These are phyloP conservation scores for Rhabdomys dilectus DNA, from an alignment of 2,113 vertebrate genomes.

Conservation along the genomic window DNA sequence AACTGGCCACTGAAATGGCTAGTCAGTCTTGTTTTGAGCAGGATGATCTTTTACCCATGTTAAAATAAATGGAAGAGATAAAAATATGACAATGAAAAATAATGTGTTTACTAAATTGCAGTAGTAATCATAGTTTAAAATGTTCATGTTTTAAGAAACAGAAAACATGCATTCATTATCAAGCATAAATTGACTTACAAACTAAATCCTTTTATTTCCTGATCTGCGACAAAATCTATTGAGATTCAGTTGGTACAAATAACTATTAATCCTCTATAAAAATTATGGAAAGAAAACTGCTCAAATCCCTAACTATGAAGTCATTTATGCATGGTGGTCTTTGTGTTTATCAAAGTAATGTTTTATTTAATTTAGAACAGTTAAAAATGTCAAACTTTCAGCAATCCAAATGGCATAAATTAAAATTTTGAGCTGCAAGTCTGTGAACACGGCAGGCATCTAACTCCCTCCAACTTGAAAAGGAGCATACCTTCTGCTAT, in stretches of 20 bases:
- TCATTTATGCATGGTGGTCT: background rate
- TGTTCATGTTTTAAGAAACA: constrained; percentile 39
- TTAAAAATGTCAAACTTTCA: constrained; percentile 68
- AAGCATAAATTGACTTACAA: background rate
- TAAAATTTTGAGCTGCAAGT: constrained; percentile 18
- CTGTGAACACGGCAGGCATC: constrained; percentile 19
- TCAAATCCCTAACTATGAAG: background rate
- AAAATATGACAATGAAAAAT: constrained; percentile 15
- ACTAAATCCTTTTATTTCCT: constrained; percentile 13
- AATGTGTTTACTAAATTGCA: background rate
- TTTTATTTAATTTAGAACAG: constrained; percentile 66
- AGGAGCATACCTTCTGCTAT: background rate
- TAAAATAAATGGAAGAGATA: background rate
- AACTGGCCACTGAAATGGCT: rapidly evolving
- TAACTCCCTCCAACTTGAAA: constrained; percentile 36
- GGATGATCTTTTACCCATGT: background rate
- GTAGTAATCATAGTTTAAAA: constrained; percentile 6
- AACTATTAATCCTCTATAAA: background rate
- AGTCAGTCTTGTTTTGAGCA: background rate
- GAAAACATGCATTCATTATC: background rate
- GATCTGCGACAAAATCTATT: background rate
- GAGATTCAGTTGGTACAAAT: constrained; percentile 3
- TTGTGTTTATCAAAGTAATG: constrained; percentile 37
- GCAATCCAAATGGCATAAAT: constrained; percentile 43
- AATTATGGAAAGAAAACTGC: constrained; percentile 31